Conservation (phyloP, 1,140 invertebrate species). For the Leucophenga varia region DNA sequence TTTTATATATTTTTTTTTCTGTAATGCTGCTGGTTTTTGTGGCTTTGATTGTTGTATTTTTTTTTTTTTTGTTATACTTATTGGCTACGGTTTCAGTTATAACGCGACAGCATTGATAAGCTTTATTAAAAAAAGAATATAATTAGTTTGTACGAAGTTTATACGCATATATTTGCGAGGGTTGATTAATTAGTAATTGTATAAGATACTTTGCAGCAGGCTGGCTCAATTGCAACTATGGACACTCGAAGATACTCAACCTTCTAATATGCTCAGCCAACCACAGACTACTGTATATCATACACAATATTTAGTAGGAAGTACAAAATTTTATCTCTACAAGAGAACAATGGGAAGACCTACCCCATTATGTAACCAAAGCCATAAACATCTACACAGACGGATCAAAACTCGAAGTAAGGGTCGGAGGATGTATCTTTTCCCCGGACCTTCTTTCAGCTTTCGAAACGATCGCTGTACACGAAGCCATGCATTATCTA, state of each 20-base stretch:
- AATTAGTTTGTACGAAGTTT: constrained; percentile 1
- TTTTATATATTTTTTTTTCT: constrained; percentile 19
- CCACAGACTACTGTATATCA: too few relatives aligned
- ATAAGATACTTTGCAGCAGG: constrained; percentile 23
- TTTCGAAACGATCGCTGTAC: too few relatives aligned
- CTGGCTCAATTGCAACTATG: neutral
- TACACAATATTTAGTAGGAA: too few relatives aligned
- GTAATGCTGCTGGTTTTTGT: constrained; percentile 11
- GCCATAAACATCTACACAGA: too few relatives aligned
- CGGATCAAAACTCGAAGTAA: too few relatives aligned
- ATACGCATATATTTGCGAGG: constrained; percentile 12
- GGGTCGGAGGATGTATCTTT: too few relatives aligned
- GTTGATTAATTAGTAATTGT: constrained; percentile 8
- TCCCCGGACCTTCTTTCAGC: too few relatives aligned
- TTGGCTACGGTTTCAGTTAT: constrained; percentile 36
- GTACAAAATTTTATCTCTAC: too few relatives aligned
- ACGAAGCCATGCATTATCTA: too few relatives aligned
- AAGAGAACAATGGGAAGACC: too few relatives aligned
- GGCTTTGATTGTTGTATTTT: constrained; percentile 18
- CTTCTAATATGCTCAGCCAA: too few relatives aligned
- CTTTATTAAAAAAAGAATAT: constrained; percentile 42
- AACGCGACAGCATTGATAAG: constrained; percentile 38
- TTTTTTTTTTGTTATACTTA: constrained; percentile 10
- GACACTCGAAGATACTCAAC: neutral
- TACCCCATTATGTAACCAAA: too few relatives aligned